A percentile compares a stretch with the other conserved stretches of the same genome.
These are phyloP conservation scores for Cyanocitta stelleri DNA, from an alignment of 2,113 vertebrate species.

Conservation along the genomic window DNA sequence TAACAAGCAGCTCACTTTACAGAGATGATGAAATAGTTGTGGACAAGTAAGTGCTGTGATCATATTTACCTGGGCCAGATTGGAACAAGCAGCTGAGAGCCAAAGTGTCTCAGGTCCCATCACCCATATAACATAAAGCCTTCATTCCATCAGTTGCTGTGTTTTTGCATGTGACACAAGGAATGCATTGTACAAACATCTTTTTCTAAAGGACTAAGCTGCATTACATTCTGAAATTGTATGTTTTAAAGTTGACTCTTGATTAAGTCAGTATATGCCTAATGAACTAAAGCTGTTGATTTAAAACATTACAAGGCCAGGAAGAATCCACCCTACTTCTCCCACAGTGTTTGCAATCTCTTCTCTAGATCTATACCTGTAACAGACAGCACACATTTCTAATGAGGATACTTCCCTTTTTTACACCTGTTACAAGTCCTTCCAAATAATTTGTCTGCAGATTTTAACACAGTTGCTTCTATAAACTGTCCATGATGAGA, in stretches of 20 bases:
- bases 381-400: not conserved
- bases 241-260: not conserved
- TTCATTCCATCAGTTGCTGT: not conserved
- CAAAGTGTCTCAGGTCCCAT: not conserved
- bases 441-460: not conserved
- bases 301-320: not conserved
- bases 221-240: not conserved
- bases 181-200: not conserved
- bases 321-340: not conserved
- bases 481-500: not conserved
- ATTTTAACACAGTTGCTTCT: not conserved
- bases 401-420: not conserved
- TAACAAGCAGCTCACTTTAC: not conserved
- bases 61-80: not conserved
- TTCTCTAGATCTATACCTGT: not conserved
- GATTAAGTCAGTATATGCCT: not conserved
- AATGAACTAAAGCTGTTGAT: not conserved
- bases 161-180: not conserved
- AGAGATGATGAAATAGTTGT: not conserved
- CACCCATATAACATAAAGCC: fast-evolving
- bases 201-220: not conserved
- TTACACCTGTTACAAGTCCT: not conserved
- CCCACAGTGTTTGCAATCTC: not conserved
- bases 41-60: not conserved
- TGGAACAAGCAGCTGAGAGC: not conserved